Evolutionary conservation across 2,888 invertebrate species (phyloP).

Genomic region (Crioceris asparagi): DNA sequence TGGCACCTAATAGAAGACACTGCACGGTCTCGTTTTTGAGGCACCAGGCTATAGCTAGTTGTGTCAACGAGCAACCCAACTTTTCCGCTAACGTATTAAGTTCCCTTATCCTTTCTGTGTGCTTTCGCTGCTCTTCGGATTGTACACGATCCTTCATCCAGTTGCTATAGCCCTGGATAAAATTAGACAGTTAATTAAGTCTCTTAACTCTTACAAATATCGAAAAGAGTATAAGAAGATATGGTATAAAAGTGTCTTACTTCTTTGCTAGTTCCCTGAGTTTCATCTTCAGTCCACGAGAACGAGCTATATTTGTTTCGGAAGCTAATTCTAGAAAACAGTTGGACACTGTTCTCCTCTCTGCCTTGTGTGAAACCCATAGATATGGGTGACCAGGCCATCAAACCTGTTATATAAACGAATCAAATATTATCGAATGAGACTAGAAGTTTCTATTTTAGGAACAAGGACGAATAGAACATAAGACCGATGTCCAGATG

Average conservation of each 20-base stretch:
- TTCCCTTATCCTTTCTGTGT: slow-evolving; percentile 69
- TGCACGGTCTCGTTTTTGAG: slow-evolving; percentile 93
- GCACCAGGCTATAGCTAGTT: slow-evolving; percentile 92
- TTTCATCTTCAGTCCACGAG: slow-evolving; percentile 80
- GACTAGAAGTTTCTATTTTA: too few species aligned
- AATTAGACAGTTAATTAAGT: slow-evolving; percentile 3
- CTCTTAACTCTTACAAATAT: background rate
- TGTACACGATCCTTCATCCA: slow-evolving; percentile 61
- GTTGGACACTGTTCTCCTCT: slow-evolving; percentile 64
- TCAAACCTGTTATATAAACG: slow-evolving; percentile 60
- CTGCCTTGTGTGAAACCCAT: slow-evolving; percentile 80
- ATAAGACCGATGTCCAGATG: too few species aligned
- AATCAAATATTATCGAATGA: too few species aligned
- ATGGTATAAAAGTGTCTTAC: slow-evolving; percentile 30
- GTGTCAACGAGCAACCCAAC: slow-evolving; percentile 83
- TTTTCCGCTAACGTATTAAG: slow-evolving; percentile 75
- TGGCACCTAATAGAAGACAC: slow-evolving; percentile 86
- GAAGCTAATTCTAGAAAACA: slow-evolving; percentile 60
- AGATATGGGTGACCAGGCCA: slow-evolving; percentile 94
- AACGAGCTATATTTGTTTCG: slow-evolving; percentile 83
- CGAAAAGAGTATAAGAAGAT: background rate
- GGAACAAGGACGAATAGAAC: too few species aligned
- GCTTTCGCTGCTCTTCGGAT: slow-evolving; percentile 54
- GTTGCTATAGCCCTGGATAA: slow-evolving; percentile 37
- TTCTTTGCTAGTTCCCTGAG: slow-evolving; percentile 54